Base-by-base conservation (phyloP, 2,888 invertebrate genomes). In the Rhagonycha lutea region DNA sequence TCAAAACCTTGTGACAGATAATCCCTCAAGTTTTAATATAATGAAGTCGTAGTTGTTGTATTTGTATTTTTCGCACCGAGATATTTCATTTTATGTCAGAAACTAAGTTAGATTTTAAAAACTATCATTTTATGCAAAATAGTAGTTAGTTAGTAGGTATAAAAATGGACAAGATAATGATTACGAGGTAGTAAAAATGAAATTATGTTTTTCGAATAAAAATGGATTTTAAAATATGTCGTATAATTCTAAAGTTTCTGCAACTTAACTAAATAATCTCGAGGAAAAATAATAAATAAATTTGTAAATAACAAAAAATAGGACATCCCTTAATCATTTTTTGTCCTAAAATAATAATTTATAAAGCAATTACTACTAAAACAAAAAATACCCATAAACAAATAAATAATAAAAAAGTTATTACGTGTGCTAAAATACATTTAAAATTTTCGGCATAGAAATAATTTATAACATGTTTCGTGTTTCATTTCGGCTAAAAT, bases 1-100 rank as follows among this genome's bases (percentile, higher is more conserved):
- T 65, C 63, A 65, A 65, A 65, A 65, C 63, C 24, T 65, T 65
- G 63, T 65, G 63, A 65, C 63, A 65, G 63, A 65, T 65, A 65
- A 65, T 65, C 63, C 63, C 26, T 65, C 63, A 65, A 65, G 63
- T 65, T 65, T 65, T 65, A 65, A 65, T 65, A 65, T 65, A 26
- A 65, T 26, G 63, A 65, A 65, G 63, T 26, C 63, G 24, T 65
- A 65, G 63, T 65, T 65, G 63, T 65, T 65, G 24, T 65, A 65
- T 65, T 65, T 65, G 63, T 65, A 65, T 65, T 65, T 65, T 65
- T 24, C 26, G 24, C 63, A 24, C 63, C 24, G 24, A 65, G 26
- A 26, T 26, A 65, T 65, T 65, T 65, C 12, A 65, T 26, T 24
- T 61, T 65, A 65, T 24, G n/a, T 12, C 63, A 26, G 47, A n/a